Evolutionary conservation across 2,113 vertebrate species (phyloP), one percentile per base, ranked within the genome.

Genomic region (Zingel zingel): DNA sequence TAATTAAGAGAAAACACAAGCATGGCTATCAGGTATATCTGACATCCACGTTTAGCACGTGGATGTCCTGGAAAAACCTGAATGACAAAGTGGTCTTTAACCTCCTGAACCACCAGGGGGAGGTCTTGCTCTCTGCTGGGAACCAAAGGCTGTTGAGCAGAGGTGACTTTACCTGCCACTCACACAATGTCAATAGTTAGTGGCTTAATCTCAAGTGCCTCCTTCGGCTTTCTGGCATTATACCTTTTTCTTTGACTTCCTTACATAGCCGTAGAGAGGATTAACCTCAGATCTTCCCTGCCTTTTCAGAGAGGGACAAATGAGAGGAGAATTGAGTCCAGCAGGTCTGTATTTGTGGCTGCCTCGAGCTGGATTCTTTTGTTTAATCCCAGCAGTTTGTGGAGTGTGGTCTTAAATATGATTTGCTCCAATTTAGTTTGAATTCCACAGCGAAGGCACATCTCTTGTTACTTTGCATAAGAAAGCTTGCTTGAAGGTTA

Each of bases 121-220:
- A 76, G 85, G 14, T 86, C 13, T 89, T 90, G 88, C 51, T 87
- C 90, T 88, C 79, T 72, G 56, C 23, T 86, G 62, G 30, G 5
- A 15, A 14, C 23, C 1, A n/a, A 45, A 64, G 51, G 30, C 56
- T 21, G 51, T 3, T 39, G 13, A 58, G 65, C 66, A 78, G 82
- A 87, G 87, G 86, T 91, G 91, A 91, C 91, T 90, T 92, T 90
- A 89, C 83, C 92, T 93, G 90, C 82, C 90, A 93, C 56, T 87
- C 89, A 79, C 58, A 78, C 88, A 77, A 78, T 72, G 82, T 88
- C 88, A 94, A 61, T 85, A 86, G 86, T 88, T 86, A 80, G 75
- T 88, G 84, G 81, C 84, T 92, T 87, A 86, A 91, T 91, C 83
- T 91, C 71, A 64, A 90, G 90, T 81, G 83, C 58, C 69, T 88